Evolutionary conservation across 1,140 invertebrate genomes (phyloP), one percentile per base, ranked within the genome.

Genomic region (Lasioglossum albipes): DNA sequence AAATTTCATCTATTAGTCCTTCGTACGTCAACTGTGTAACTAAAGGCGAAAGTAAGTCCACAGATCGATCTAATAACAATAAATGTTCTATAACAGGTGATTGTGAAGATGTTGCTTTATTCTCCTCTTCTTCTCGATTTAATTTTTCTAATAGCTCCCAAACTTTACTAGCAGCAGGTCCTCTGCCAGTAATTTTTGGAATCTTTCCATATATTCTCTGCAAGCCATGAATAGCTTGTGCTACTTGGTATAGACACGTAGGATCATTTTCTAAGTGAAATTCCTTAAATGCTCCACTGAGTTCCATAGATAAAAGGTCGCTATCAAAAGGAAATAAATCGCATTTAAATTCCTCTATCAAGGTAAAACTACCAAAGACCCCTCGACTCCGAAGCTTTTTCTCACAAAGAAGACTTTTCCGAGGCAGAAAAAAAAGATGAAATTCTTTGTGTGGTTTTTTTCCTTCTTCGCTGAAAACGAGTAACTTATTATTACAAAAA

Each of bases 21-120:
- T 99, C 98, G 91, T 99, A 99, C 0, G 98, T 99, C 22, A 99
- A 94, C 89, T 99, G 99, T 0, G 98, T 99, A 2, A 97, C 95
- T 81, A 99, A 93, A 6, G 98, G 97, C 52, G 97, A 97, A 9
- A 99, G 94, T 69, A 99, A 95, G 94, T 99, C 99, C 20, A 99
- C 95, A 70, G 96, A 96, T 52, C 99, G 94, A 94, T 99, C 98
- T 1, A 99, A 91, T 20, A 99, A 82, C 27, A 99, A 93, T 12
- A 99, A 94, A 91, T 97, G 97, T 91, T 99, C 98, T 42, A 99
- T 98, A 85, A 62, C 89, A 73, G 70, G 91, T 72, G 93, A 68
- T 89, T 94, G 69, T 79, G 80, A 18, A 49, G 31, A 91, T 54
- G 90, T 90, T 5, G 79, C 84, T 91, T 94, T 93, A 79, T 62